A percentile compares a stretch with the other conserved stretches of the same genome.
phyloP scores from a whole-genome alignment of 2,113 vertebrate genomes.

The Danio rerio region DNA sequence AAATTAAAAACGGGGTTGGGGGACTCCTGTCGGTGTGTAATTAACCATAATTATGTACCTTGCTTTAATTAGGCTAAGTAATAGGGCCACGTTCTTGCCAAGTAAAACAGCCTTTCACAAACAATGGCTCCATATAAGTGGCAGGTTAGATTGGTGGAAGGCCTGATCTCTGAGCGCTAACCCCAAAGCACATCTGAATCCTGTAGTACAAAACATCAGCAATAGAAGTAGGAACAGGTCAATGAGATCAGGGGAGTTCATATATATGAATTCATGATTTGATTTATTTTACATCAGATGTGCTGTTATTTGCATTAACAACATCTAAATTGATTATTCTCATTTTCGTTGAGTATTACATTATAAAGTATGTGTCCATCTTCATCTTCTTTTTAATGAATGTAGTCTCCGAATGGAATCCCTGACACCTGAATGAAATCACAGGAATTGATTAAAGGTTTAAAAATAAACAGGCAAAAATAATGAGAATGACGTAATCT shows the following conservation, averaged over 20 bases:
- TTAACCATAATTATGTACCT: constrained; percentile 68
- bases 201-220: not conserved
- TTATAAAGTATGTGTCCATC: too few species aligned
- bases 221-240: constrained; percentile 5
- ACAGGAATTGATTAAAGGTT: too few species aligned
- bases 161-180: constrained; percentile 38
- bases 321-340: too few species aligned
- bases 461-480: too few species aligned
- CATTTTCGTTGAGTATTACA: too few species aligned
- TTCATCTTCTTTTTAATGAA: too few species aligned
- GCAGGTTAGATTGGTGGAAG: constrained; percentile 52
- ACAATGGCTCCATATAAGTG: constrained; percentile 63
- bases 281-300: too few species aligned
- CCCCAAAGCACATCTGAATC: constrained; percentile 17
- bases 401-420: too few species aligned
- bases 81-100: constrained; percentile 64
- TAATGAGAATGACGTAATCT: too few species aligned
- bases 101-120: constrained; percentile 68
- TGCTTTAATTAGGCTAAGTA: constrained; percentile 67
- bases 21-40: constrained; percentile 60
- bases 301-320: too few species aligned
- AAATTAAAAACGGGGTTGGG: constrained; percentile 42
- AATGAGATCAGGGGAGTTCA: not conserved
- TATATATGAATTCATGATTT: too few species aligned
- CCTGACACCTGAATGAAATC: too few species aligned